A percentile compares a stretch with the other conserved stretches of the same genome.
These are phyloP conservation scores for Enhydra lutris DNA, from an alignment of 2,113 vertebrate species.

Conservation along the genomic window DNA sequence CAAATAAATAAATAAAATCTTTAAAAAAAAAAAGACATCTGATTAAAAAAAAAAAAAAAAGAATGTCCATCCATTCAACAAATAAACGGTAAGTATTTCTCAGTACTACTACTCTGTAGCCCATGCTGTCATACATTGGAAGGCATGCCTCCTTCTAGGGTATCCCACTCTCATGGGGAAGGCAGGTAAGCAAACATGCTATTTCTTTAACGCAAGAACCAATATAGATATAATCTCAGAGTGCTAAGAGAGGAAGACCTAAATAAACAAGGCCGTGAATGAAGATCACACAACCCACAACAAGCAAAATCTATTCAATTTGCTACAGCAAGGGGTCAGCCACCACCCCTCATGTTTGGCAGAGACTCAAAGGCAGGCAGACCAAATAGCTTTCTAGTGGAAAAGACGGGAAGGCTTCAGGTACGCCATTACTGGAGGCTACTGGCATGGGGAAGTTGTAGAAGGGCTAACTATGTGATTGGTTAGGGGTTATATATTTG, in stretches of 20 bases:
- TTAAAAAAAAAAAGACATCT: too few relatives aligned
- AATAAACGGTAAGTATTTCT: neutral
- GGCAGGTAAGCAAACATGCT: neutral
- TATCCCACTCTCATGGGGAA: neutral
- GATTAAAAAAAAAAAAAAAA: neutral
- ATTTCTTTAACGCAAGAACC: neutral
- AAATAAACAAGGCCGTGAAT: neutral
- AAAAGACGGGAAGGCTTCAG: neutral
- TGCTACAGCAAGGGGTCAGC: neutral
- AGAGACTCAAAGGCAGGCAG: neutral
- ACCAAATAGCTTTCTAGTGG: neutral
- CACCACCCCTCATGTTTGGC: neutral
- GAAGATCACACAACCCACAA: neutral
- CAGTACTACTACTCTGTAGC: neutral
- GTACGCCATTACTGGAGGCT: neutral
- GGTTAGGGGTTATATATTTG: neutral
- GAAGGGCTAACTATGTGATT: neutral
- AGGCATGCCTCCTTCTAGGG: neutral
- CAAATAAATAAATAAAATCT: too few relatives aligned
- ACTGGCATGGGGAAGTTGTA: neutral
- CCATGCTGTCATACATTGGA: neutral
- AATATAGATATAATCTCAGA: neutral
- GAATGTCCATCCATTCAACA: neutral
- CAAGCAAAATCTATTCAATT: neutral
- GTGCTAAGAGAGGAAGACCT: neutral